Evolutionary conservation across 2,888 invertebrate genomes (phyloP), one percentile per base, ranked within the genome.

Genomic region (Zygaena filipendulae): DNA sequence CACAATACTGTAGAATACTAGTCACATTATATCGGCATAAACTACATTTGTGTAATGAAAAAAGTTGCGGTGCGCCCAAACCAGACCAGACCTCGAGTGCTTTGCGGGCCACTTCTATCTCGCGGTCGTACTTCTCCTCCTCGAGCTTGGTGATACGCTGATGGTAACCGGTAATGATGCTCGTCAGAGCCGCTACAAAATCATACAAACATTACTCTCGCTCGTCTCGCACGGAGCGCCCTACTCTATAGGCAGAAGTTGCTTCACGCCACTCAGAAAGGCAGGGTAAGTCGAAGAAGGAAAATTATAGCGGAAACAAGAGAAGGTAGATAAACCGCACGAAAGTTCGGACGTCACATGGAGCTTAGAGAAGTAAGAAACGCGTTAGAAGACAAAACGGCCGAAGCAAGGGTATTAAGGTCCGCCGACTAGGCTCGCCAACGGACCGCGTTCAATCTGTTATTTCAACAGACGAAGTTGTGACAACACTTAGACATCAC

Each of bases 61-160:
- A 57, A 35, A 59, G 52, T 57, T 52, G 53, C 51, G 52, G 47
- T 53, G 63, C 58, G 62, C 58, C 57, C 60, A 71, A 74, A 71
- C 62, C 70, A 64, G 58, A 64, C 63, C 85, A 84, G 86, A 97
- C 97, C 94, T 97, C 96, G 77, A 90, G 86, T 74, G 94, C 93
- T 88, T 92, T 97, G 84, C 89, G 90, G 82, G 92, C 87, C 81
- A 97, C 95, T 83, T 93, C 93, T 83, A 90, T 87, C 85, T 99
- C 98, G 84, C 95, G 88, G 86, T 99, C 98, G 86, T 94, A 97
- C 86, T 97, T 97, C 83, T 91, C 87, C 72, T 89, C 88, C 82
- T 95, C 94, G 71, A 95, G 86, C 59, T 83, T 82, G 69, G 68
- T 80, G 80, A 94, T 89, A 82, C 90, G 88, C 63, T 87, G 85